Base-by-base conservation (phyloP, 2,113 vertebrate genomes). In the Laterallus jamaicensis region DNA sequence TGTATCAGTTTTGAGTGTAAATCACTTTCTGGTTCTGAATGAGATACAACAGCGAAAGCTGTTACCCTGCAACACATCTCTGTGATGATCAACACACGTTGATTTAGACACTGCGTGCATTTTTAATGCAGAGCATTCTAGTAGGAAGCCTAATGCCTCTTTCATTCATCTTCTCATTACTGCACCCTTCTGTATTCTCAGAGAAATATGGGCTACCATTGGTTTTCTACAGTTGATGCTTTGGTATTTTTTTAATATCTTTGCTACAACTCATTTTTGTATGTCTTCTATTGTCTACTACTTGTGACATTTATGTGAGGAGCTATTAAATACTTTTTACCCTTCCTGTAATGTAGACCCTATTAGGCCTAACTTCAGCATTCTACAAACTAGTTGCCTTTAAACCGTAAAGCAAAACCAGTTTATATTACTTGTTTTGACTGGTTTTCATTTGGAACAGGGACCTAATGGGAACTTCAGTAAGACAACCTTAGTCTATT, bases 331-430 rank as follows among this genome's bases (percentile, higher is more conserved):
- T 70, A 91, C 64, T 92, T 96, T 95, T 87, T 93, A 93, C 67
- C 83, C 80, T 94, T 95, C 56, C 62, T 86, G 20, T 95, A 88
- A 76, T 17, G 79, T 80, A 73, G 35, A 76, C 60, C 35, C n/a
- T 74, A 32, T 58, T 92, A 96, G 92, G 82, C 58, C 58, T 91
- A 79, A 73, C 56, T 96, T 96, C 76, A 86, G 16, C 76, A 62
- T 90, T 92, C 49, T 94, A 5, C 91, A 69, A 88, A 88, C 82
- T 94, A 88, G 93, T 95, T 96, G 91, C 96, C 97, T 97, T 93
- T 91, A 95, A 97, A 97, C 54, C 70, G 8, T 69, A 85, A 90
- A 78, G 55, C 20, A 92, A 68, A 87, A 92, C 52, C 62, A 68
- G 31, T 95, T 82, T 93, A 9, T 86, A 55, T 76, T 82, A 66